A percentile compares a stretch with the other conserved stretches of the same genome.
Evolutionary conservation across 2,113 vertebrate genomes (phyloP).

Genomic region (Irena cyanogastra): DNA sequence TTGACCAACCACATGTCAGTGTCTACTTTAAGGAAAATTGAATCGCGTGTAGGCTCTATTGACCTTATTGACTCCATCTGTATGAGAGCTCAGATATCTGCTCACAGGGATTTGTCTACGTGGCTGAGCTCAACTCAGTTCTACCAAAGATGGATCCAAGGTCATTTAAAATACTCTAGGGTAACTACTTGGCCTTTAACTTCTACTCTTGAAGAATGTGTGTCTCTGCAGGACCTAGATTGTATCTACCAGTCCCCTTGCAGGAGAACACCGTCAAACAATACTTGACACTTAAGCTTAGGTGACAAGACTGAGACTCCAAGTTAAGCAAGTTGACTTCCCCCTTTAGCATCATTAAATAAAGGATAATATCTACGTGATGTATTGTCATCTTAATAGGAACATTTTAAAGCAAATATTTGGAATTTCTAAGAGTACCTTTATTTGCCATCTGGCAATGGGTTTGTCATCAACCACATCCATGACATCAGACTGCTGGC

Average conservation of each 20-base stretch:
- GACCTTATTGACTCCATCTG: neutral
- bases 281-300: neutral
- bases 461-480: slow-evolving; percentile 61
- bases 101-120: neutral
- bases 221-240: neutral
- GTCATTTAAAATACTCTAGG: neutral
- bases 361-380: neutral
- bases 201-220: neutral
- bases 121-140: neutral
- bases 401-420: neutral
- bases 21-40: neutral
- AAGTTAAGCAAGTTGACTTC: neutral
- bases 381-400: neutral
- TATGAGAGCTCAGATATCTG: neutral
- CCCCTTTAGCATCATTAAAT: neutral
- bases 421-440: slow-evolving; percentile 67
- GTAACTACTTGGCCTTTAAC: neutral
- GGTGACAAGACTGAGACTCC: neutral
- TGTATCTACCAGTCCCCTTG: neutral
- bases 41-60: neutral
- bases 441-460: slow-evolving; percentile 82
- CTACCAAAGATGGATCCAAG: neutral
- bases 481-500: slow-evolving; percentile 30
- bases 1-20: neutral
- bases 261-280: neutral